Conservation (phyloP, 2,797 vertebrate genomes). For the Anguilla anguilla region DNA sequence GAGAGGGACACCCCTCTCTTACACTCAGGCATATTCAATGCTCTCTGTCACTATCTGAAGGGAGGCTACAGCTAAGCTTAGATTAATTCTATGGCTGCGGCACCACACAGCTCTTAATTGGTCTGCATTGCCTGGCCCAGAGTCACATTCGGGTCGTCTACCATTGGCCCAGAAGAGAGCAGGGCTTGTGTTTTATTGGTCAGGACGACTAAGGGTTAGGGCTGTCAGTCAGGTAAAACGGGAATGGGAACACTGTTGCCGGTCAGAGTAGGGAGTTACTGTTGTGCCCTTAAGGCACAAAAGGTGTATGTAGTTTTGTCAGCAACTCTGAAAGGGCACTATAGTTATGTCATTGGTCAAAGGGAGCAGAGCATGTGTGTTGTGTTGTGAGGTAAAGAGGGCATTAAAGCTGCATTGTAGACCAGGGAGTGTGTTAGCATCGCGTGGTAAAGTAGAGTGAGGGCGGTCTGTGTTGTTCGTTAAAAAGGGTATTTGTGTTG, state of each 20-base stretch:
- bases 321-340: background rate
- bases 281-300: background rate
- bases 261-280: background rate
- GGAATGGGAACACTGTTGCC: background rate
- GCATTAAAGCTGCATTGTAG: background rate
- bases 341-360: background rate
- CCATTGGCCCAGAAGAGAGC: background rate
- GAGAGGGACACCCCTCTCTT: background rate
- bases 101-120: background rate
- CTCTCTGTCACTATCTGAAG: background rate
- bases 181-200: background rate
- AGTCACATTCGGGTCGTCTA: background rate
- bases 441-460: background rate
- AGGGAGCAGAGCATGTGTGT: background rate
- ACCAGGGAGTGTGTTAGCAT: slow-evolving; percentile 25
- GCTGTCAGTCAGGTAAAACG: background rate
- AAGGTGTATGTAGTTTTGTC: background rate
- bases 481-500: background rate
- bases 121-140: background rate
- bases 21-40: background rate
- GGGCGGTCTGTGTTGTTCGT: background rate
- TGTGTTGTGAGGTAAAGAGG: slow-evolving; percentile 19
- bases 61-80: background rate
- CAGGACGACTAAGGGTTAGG: background rate
- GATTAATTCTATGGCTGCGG: background rate